Conservation (phyloP, 1,140 invertebrate genomes). For the Rhopalosiphum padi region DNA sequence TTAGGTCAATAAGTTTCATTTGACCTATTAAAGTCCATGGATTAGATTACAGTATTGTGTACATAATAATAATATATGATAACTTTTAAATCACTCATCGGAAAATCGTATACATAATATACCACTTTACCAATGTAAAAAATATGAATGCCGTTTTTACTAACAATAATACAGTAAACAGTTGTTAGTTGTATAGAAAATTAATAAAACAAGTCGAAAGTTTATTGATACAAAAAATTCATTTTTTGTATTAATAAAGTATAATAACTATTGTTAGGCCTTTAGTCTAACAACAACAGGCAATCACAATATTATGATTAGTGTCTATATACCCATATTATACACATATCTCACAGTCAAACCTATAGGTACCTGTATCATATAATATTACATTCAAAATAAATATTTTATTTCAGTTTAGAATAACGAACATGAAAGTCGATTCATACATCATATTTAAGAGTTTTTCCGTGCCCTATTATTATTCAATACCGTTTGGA, state of each 20-base stretch:
- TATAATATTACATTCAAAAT: not conserved
- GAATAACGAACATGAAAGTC: not conserved
- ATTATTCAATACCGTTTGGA: constrained; percentile 56
- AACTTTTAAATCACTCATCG: not conserved
- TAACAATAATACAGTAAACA: not conserved
- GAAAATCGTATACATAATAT: not conserved
- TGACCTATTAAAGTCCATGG: not conserved
- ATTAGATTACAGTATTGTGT: not conserved
- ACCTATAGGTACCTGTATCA: not conserved
- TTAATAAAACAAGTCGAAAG: not conserved
- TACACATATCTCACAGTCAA: not conserved
- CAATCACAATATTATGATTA: not conserved
- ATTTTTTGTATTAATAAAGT: not conserved
- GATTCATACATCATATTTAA: constrained; percentile 42
- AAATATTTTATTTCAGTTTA: not conserved
- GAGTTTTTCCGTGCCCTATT: constrained; percentile 49
- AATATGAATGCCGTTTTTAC: not conserved
- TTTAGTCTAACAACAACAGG: not conserved
- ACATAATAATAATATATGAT: not conserved
- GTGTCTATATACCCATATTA: not conserved
- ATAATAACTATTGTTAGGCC: not conserved
- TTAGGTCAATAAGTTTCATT: not conserved
- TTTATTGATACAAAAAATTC: not conserved
- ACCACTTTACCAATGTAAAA: not conserved
- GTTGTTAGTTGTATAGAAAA: not conserved